Evolutionary conservation across 2,888 invertebrate species (phyloP), one percentile per base, ranked within the genome.

Genomic region (Agrotis segetum): DNA sequence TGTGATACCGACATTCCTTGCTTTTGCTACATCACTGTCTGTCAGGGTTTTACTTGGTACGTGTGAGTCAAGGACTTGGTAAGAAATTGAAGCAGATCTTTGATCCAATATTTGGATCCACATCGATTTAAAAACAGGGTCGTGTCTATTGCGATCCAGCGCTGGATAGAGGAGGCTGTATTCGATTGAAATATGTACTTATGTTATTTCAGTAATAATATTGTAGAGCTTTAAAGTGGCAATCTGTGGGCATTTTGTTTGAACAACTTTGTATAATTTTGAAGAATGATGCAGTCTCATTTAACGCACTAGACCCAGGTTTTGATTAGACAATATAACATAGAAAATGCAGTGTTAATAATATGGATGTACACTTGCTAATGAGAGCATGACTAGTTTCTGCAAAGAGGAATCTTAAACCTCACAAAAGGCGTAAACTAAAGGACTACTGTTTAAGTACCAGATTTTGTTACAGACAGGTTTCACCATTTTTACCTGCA

Each of bases 331-430:
- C 46, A 55, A 29, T n/a, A 13, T 21, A 50, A 59, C 50, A 34
- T 29, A 62, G 61, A 79, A 71, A 74, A 56, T 52, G 50, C 55
- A 71, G 19, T 34, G 49, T 40, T 50, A 55, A 49, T 76, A 56
- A 77, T 50, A 72, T 24, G 58, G 47, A 19, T 58, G 11, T 64
- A 65, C 74, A 74, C 49, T 74, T 75, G 74, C 34, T 74, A 64
- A 75, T 49, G 75, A 75, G 75, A 79, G 64, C 75, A 79, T 75
- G 74, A 64, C 80, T 64, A 49, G 74, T 50, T 34, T 34, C 49
- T 74, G 75, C 65, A 75, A 53, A 75, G 34, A 46, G 58, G 59
- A 75, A 75, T 60, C 53, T 16, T 65, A 75, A 16, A 79, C 75
- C 49, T 46, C 13, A 79, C 80, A 75, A 79, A 34, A 47, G 72